Conservation (phyloP, 2,797 vertebrate genomes). For the Syngnathus acus region DNA sequence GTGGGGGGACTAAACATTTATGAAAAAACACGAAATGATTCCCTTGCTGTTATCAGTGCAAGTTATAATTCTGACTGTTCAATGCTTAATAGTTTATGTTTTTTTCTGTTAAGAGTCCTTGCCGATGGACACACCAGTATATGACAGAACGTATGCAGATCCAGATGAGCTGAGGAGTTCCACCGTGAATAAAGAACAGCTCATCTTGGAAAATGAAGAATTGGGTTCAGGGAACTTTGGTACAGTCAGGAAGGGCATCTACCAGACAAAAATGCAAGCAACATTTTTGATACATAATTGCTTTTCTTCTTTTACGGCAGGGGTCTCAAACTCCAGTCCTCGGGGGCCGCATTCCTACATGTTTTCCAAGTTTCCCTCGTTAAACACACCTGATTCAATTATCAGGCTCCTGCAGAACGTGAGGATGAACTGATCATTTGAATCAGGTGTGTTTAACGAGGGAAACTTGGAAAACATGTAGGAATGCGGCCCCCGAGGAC, state of each 20-base stretch:
- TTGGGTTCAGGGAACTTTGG: conserved; percentile 97
- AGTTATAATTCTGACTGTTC: background rate
- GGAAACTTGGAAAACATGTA: too few species aligned
- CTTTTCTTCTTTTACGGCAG: background rate
- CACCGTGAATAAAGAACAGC: conserved; percentile 77
- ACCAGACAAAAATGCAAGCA: conserved; percentile 88
- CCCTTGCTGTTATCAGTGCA: background rate
- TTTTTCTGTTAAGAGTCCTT: conserved; percentile 63
- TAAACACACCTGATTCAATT: too few species aligned
- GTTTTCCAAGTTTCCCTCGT: too few species aligned
- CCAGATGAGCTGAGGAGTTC: conserved; percentile 87
- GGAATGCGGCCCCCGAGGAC: too few species aligned
- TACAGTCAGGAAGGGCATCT: conserved; percentile 86
- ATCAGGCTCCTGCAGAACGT: too few species aligned
- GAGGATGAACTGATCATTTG: too few species aligned
- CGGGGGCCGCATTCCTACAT: too few species aligned
- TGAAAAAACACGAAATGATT: background rate
- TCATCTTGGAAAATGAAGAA: conserved; percentile 82
- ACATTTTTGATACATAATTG: background rate
- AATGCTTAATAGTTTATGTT: background rate
- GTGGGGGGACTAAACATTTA: too few species aligned
- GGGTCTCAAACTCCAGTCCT: too few species aligned
- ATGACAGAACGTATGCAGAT: conserved; percentile 93
- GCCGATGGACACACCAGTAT: conserved; percentile 92
- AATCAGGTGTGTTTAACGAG: too few species aligned